Conservation (phyloP, 2,797 vertebrate species). For the Chanos chanos region DNA sequence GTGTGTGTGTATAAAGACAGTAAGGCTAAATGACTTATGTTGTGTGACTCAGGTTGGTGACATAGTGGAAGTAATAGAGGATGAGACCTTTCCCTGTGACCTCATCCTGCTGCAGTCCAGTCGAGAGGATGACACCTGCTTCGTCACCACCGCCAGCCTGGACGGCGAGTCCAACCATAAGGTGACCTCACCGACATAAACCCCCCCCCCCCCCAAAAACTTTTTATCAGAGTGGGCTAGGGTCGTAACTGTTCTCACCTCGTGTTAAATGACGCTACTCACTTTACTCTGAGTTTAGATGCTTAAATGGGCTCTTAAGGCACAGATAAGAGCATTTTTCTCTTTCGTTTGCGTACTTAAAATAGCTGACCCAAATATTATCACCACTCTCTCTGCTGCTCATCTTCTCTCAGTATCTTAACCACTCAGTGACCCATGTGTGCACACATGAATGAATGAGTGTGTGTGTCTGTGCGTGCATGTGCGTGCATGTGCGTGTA, state of each 20-base stretch:
- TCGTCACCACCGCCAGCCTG: slow-evolving; percentile 94
- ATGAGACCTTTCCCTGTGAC: slow-evolving; percentile 98
- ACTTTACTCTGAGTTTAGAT: not conserved
- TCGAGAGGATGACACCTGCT: slow-evolving; percentile 84
- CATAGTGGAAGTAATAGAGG: slow-evolving; percentile 86
- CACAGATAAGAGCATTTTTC: not conserved
- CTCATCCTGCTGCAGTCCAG: slow-evolving; percentile 89
- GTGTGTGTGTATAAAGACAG: not conserved
- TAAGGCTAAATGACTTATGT: slow-evolving; percentile 1
- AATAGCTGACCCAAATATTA: slow-evolving; percentile 41
- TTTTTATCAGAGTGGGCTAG: too few species aligned
- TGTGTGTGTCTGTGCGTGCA: slow-evolving; percentile 9
- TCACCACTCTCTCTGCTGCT: not conserved
- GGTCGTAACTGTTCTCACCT: too few species aligned
- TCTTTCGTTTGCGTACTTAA: slow-evolving; percentile 19
- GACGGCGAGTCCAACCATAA: slow-evolving; percentile 98
- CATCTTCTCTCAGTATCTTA: not conserved
- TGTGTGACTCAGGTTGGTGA: slow-evolving; percentile 87
- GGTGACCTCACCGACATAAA: slow-evolving; percentile 62
- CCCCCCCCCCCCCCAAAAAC: too few species aligned
- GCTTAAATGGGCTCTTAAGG: not conserved
- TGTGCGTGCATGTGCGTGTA: not conserved
- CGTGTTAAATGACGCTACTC: too few species aligned
- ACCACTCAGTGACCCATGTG: slow-evolving; percentile 2
- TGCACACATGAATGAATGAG: not conserved